These are phyloP conservation scores for Diacarnus erythraeanus DNA, from an alignment of 37 sponge, comb jelly and placozoan species.

Conservation along the genomic window DNA sequence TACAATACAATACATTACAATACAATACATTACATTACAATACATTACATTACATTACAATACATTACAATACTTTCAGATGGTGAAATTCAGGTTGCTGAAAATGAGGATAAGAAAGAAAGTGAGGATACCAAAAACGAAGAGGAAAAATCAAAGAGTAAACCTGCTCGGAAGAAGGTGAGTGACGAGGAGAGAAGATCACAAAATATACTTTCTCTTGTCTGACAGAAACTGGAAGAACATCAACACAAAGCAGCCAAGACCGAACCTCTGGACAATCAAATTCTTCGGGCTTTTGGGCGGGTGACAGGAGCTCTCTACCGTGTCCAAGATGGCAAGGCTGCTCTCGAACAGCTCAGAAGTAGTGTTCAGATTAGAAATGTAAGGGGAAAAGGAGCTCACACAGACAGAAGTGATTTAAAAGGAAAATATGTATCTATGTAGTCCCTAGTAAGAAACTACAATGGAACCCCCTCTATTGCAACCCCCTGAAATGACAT, in stretches of 20 bases:
- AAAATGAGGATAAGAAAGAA: slow-evolving; percentile 17
- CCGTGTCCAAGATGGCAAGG: slow-evolving; percentile 40
- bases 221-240: slow-evolving; percentile 14
- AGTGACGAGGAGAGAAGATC: not conserved
- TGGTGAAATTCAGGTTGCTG: not conserved
- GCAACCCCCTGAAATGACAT: no score
- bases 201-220: not conserved
- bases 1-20: not conserved
- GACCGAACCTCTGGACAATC: slow-evolving; percentile 50
- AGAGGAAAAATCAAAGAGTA: slow-evolving; percentile 12
- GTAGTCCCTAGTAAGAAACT: no score
- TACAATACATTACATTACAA: not conserved
- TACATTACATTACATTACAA: not conserved
- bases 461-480: no score
- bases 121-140: slow-evolving; percentile 3
- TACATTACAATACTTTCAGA: not conserved
- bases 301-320: slow-evolving; percentile 11
- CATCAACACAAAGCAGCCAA: slow-evolving; percentile 36
- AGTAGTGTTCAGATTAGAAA: slow-evolving; percentile 37
- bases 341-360: slow-evolving; percentile 47
- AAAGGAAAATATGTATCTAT: not conserved
- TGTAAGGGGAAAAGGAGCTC: slow-evolving; percentile 14
- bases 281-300: slow-evolving; percentile 54
- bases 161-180: not conserved
- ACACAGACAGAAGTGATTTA: not conserved